Conservation (phyloP, 2,113 vertebrate genomes). For the Elephantulus edwardii region DNA sequence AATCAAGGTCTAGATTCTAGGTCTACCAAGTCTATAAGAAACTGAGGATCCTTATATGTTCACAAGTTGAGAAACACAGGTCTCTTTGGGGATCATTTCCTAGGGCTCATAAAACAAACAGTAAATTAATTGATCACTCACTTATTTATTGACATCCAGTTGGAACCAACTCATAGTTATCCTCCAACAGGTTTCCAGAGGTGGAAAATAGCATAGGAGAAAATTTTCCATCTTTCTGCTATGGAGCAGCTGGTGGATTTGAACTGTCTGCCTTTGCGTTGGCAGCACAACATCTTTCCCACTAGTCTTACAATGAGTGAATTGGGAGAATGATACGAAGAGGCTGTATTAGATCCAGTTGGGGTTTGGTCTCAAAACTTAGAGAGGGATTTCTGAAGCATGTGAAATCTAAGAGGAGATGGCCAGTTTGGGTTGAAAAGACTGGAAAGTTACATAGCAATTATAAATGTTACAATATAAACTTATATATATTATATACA, state of each 20-base stretch:
- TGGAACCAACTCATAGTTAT: too few relatives aligned
- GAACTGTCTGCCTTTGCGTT: too few relatives aligned
- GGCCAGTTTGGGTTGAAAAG: background rate
- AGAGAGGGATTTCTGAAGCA: background rate
- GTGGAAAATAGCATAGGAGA: too few relatives aligned
- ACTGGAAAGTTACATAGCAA: background rate
- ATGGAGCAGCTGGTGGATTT: too few relatives aligned
- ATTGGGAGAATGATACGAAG: background rate
- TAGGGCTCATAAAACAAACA: background rate
- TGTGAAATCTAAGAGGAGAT: background rate
- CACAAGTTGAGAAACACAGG: background rate
- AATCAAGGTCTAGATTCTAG: background rate
- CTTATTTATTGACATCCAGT: too few relatives aligned
- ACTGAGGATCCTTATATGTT: background rate
- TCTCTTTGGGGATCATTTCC: background rate
- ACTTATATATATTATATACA: too few relatives aligned
- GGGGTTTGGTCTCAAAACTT: background rate
- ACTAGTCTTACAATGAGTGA: background rate
- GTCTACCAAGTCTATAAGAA: background rate
- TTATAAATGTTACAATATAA: conserved; percentile 11
- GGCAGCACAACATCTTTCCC: too few relatives aligned
- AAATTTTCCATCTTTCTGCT: too few relatives aligned
- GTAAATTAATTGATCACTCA: too few relatives aligned
- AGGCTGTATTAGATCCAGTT: background rate
- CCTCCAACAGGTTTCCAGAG: too few relatives aligned